These are phyloP conservation scores for Noctilio leporinus DNA, from an alignment of 2,113 vertebrate genomes.

Conservation along the genomic window DNA sequence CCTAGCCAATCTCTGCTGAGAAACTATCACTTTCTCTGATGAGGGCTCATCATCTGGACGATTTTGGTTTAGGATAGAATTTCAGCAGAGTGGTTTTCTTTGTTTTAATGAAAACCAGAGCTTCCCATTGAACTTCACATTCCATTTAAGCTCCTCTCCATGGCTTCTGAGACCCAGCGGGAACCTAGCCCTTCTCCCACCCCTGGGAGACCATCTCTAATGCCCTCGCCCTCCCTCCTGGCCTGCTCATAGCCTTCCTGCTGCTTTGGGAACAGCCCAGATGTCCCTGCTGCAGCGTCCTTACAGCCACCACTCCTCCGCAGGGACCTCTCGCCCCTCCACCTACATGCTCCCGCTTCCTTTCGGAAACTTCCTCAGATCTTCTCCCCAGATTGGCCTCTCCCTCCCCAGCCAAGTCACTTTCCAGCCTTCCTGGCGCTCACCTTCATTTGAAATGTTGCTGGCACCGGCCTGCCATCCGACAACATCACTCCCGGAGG, in stretches of 20 bases:
- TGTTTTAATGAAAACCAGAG: neutral
- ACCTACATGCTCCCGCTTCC: no score
- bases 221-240: accelerated
- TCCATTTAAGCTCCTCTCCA: neutral
- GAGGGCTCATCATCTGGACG: neutral
- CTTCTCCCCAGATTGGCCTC: no score
- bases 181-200: neutral
- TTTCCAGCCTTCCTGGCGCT: neutral
- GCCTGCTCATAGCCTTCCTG: accelerated
- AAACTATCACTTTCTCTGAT: neutral
- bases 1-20: neutral
- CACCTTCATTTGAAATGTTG: accelerated
- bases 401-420: no score
- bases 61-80: neutral
- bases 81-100: neutral
- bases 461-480: neutral
- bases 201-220: neutral
- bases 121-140: neutral
- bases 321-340: neutral
- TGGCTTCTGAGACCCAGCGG: neutral
- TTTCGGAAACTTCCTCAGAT: neutral
- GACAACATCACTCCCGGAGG: accelerated
- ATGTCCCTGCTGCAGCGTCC: neutral
- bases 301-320: neutral
- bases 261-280: neutral